A percentile compares a stretch with the other conserved stretches of the same genome.
Conservation (phyloP, 35 echinoderm and acorn worm genomes). For the Stichopus chloronotus region DNA sequence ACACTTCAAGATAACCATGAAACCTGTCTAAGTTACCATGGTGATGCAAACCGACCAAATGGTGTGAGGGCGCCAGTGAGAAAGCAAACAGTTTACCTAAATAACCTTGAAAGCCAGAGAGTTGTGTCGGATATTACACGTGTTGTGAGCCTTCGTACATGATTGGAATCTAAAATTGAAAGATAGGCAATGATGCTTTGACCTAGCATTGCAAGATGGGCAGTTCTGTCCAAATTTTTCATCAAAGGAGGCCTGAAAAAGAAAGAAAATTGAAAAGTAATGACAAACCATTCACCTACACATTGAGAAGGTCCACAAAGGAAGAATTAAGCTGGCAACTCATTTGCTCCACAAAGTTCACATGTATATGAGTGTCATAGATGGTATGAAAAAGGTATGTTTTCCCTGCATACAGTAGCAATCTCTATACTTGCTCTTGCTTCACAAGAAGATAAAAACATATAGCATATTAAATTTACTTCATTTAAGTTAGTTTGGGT, state of each 20-base stretch:
- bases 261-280: constrained; percentile 18
- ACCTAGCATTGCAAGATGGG: constrained; percentile 86
- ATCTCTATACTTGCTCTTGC: no score
- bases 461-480: no score
- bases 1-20: no score
- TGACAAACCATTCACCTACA: not conserved
- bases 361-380: no score
- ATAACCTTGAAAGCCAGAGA: constrained; percentile 98
- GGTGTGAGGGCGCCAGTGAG: no score
- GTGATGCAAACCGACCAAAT: no score
- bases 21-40: no score
- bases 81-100: constrained; percentile 63
- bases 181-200: constrained; percentile 91
- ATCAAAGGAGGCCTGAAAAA: constrained; percentile 14
- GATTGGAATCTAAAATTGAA: constrained; percentile 72
- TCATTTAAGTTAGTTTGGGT: no score
- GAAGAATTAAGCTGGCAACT: not conserved
- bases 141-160: constrained; percentile 89
- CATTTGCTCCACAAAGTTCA: not conserved
- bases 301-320: not conserved
- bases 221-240: constrained; percentile 74
- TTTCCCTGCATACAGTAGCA: no score
- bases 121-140: constrained; percentile 95
- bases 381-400: no score
- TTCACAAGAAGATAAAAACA: no score